Percentiles rank a stretch among this genome's conserved stretches.
These are phyloP conservation scores for Tetramorium bicarinatum DNA, from an alignment of 2,888 invertebrate species.

Conservation along the genomic window DNA sequence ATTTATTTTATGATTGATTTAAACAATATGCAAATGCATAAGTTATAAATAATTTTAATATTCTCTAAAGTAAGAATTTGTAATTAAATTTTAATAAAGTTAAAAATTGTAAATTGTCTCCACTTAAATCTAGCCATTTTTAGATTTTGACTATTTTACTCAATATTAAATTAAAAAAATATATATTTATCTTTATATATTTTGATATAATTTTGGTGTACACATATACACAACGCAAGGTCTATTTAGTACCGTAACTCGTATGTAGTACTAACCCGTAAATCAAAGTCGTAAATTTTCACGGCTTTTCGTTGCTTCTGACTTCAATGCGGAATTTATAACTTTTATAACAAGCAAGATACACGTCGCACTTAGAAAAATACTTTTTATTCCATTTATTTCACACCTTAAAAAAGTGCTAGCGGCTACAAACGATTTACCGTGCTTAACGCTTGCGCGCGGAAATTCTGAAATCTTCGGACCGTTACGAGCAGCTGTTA, in stretches of 20 bases:
- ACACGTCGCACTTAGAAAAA: constrained; percentile 7
- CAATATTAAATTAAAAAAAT: not conserved
- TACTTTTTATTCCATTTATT: constrained; percentile 35
- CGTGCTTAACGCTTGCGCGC: constrained; percentile 22
- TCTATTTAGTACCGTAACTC: too few species aligned
- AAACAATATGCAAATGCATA: not conserved
- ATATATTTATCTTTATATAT: not conserved
- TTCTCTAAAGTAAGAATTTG: not conserved
- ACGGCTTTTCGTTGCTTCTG: not conserved
- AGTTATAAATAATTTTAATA: not conserved
- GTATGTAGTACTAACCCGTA: not conserved
- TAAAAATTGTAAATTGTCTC: not conserved
- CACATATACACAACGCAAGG: not conserved
- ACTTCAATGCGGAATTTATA: not conserved
- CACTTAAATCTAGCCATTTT: not conserved
- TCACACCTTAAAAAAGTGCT: constrained; percentile 16
- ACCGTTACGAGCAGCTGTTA: constrained; percentile 55
- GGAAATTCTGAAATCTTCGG: constrained; percentile 49
- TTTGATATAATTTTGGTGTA: not conserved
- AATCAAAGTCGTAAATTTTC: not conserved
- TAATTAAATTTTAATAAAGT: not conserved
- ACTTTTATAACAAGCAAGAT: not conserved
- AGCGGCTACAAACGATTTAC: constrained; percentile 36
- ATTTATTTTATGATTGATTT: not conserved
- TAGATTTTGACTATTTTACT: not conserved